Base-by-base conservation (phyloP, 2,888 invertebrate species). In the Sialis lutaria region DNA sequence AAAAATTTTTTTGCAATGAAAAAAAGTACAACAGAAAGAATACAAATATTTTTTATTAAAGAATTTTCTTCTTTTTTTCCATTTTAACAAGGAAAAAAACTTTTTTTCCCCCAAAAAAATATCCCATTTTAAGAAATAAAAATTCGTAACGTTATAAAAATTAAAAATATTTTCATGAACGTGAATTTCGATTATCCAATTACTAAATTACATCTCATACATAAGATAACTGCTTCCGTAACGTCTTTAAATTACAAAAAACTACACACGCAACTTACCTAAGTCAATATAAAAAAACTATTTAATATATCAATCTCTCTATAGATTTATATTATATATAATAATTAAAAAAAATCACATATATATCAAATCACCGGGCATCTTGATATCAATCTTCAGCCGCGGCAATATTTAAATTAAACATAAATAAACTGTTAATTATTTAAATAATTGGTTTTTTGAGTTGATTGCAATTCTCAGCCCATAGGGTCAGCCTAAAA, bases 281-380 rank as follows among this genome's bases (percentile, higher is more conserved):
- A 42, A 22, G 22, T 42, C 13, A 10, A 40, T 42, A 42, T 42
- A 44, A 44, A 44, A 44, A 44, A 22, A 44, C 44, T 9, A 42
- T 42, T 42, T 31, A 13, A 42, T 40, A 35, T 46, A 37, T n/a
- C 31, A 40, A 42, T 48, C 40, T 48, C 39, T 44, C 44, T 12
- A 44, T 44, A 7, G 31, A 42, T n/a, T 22, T 22, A 22, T 22
- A 22, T 22, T 22, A 42, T 42, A 12, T 39, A 40, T 45, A 40
- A 34, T 39, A 39, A 34, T 45, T 37, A 40, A 40, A 48, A 40
- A 44, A 41, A 48, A 35, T 42, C 42, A 44, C 40, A 45, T 37
- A 40, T n/a, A 48, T 42, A 48, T 45, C 41, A 48, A 44, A 45
- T 35, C 35, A 30, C 34, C 31, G 40, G 33, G n/a, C 10, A n/a